Conservation (phyloP, 2,888 invertebrate species). For the Napeogenes sylphis region DNA sequence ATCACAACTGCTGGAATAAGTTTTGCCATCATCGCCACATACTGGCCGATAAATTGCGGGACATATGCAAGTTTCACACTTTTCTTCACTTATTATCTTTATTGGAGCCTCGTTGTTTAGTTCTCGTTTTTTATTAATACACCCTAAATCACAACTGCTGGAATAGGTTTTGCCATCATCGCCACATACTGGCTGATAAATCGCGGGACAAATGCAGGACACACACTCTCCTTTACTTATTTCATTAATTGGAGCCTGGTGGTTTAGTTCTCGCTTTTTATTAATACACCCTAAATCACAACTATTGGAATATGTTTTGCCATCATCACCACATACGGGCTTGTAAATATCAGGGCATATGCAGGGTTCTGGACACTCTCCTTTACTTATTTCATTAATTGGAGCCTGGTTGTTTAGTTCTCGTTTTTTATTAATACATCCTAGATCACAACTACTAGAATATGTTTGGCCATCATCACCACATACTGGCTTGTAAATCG, state of each 20-base stretch:
- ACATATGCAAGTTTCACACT: no score
- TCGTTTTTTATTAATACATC: slow-evolving; percentile 27
- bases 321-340: slow-evolving; percentile 32
- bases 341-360: slow-evolving; percentile 26
- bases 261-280: slow-evolving; percentile 18
- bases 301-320: slow-evolving; percentile 29
- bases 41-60: no score
- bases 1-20: no score
- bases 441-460: slow-evolving; percentile 53
- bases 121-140: no score
- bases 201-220: no score
- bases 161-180: no score
- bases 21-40: no score
- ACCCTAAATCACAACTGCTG: no score
- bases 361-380: slow-evolving; percentile 34
- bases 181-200: no score
- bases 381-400: slow-evolving; percentile 26
- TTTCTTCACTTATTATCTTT: no score
- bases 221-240: no score
- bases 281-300: slow-evolving; percentile 34
- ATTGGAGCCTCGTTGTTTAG: no score
- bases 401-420: slow-evolving; percentile 16
- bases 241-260: slow-evolving; percentile 7
- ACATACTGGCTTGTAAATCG: slow-evolving; percentile 33
- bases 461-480: slow-evolving; percentile 72